Base-by-base conservation (phyloP, 2,113 vertebrate species). In the Psophia crepitans region DNA sequence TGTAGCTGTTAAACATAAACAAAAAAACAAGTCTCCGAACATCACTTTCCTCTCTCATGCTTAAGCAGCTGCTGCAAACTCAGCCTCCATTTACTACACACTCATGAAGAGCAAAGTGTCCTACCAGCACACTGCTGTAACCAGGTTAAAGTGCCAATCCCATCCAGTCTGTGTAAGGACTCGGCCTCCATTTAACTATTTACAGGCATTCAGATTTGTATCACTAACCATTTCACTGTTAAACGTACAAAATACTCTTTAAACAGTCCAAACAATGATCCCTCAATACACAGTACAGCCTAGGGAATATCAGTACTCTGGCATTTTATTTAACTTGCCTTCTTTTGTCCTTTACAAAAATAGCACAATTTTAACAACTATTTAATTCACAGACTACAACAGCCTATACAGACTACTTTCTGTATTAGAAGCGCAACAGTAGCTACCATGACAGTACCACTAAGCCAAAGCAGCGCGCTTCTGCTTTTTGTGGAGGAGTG, bases 101-200 rank as follows among this genome's bases (percentile, higher is more conserved):
- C 19, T 69, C 30, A 9, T 0, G 7, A 85, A 56, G 1, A 35
- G 39, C 30, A 39, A 65, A 57, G 33, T 13, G 12, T 24, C 24
- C 10, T 33, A 39, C 0, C 1, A 64, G 21, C 12, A 30, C 4
- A 19, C 0, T 8, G 28, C 33, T 63, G 5, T 7, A 28, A 54
- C 26, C 22, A 41, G 27, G 53, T n/a, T 19, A 2, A 65, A 49
- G 20, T 23, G 39, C 24, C 6, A 3, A 60, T 56, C 5, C 49
- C 16, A 14, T 21, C 5, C 5, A 60, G 56, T 12, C 63, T 33
- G 14, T 37, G 8, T 19, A 54, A 65, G 33, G 53, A 68, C 39
- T n/a, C 22, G 3, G 20, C 30, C 48, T 61, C 81, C 56, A 1
- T 23, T 39, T 46, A 5, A 15, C n/a, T 49, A 32, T 11, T 11